A percentile compares a stretch with the other conserved stretches of the same genome.
Conservation (phyloP, 2,113 vertebrate species). For the Notechis scutatus region DNA sequence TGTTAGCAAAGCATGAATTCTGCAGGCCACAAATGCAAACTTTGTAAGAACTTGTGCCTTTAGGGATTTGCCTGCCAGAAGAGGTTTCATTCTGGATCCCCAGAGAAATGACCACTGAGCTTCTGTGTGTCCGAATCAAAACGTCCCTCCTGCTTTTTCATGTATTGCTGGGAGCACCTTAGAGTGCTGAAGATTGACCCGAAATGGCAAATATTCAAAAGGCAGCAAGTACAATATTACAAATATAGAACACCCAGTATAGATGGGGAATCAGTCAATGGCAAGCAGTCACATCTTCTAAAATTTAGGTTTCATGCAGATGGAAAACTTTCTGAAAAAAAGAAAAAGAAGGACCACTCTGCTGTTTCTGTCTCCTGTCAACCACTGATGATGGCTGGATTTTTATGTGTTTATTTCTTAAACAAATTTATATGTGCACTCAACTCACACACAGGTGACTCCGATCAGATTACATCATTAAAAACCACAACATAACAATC, state of each 20-base stretch:
- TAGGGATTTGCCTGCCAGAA: neutral
- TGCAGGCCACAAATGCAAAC: neutral
- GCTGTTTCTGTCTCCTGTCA: too few species aligned
- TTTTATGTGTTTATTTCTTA: too few species aligned
- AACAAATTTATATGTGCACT: too few species aligned
- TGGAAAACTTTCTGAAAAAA: neutral
- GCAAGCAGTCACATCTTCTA: neutral
- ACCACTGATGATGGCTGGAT: too few species aligned
- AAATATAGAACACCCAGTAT: neutral
- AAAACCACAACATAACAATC: too few species aligned
- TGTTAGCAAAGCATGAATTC: neutral
- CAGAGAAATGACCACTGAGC: neutral
- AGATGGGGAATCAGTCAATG: neutral
- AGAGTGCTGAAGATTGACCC: neutral
- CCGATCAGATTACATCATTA: too few species aligned
- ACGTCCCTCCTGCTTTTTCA: neutral
- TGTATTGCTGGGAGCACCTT: neutral
- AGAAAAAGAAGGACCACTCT: neutral
- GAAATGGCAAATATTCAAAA: neutral
- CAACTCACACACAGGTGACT: too few species aligned
- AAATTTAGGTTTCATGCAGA: neutral
- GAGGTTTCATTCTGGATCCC: neutral
- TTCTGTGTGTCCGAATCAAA: neutral
- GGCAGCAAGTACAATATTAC: neutral
- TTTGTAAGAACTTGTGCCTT: neutral